Evolutionary conservation across 23 tunicate genomes (phyloP), one percentile per base, ranked within the genome.

Genomic region (Trididemnum clinides): DNA sequence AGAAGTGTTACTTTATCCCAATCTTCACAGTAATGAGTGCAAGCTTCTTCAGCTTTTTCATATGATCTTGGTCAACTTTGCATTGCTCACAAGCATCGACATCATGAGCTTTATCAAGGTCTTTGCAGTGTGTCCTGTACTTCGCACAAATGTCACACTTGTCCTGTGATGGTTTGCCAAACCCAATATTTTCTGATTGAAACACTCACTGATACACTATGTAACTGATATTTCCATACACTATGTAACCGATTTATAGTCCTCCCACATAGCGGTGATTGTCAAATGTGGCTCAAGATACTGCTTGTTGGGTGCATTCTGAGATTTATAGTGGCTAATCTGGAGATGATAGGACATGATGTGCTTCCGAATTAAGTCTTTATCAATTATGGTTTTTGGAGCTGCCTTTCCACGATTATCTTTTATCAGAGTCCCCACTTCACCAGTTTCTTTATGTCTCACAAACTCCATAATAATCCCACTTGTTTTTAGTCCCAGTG

Each of bases 261-360:
- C 66, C 25, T 59, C 66, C 66, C 66, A 59, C 66, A 59, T 59
- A 10, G 66, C 66, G 25, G 66, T 59, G 25, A 59, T 59, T 12
- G 66, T 59, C 66, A 59, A 59, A 59, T 59, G 66, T 59, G 66
- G 66, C 22, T 59, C 66, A 59, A 59, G 66, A n/a, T 59, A 59
- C 22, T 28, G 66, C 66, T 59, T 59, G 66, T 59, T 12, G 20
- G 66, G 66, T 25, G 25, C 66, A 59, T 59, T 59, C 25, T 59
- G 66, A 12, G 22, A 28, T n/a, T 59, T 59, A n/a, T 59, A 59
- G 3, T 59, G 66, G 25, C 66, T 59, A 59, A 59, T 5, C 66
- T 59, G 66, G 66, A 28, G 66, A 59, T 59, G 66, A 59, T 59
- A 15, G 25, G 66, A 59, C 66, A 59, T 59, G 25, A 59, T 12